Percentiles rank a stretch among this genome's conserved stretches.
Evolutionary conservation across 1,140 invertebrate species (phyloP).

Genomic region (Nymphalis io): DNA sequence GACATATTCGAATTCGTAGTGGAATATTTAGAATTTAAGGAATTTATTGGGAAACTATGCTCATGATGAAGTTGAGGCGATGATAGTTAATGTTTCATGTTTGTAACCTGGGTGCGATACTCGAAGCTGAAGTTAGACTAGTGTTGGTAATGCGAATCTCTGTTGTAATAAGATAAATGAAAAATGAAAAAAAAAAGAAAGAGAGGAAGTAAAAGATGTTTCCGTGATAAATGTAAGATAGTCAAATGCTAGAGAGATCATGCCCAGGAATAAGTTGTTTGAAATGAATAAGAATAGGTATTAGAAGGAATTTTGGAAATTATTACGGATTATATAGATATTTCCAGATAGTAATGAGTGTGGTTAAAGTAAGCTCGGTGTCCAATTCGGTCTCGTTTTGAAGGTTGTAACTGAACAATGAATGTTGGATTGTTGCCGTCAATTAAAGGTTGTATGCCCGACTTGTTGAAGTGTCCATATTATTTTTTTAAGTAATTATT

Average conservation of each 20-base stretch:
- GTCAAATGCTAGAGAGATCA: conserved; percentile 25
- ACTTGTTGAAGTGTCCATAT: conserved; percentile 73
- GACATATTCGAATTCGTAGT: conserved; percentile 46
- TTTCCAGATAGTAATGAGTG: conserved; percentile 53
- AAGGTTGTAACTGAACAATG: conserved; percentile 49
- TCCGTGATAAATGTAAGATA: background rate
- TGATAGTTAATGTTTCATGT: conserved; percentile 42
- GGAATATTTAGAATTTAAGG: conserved; percentile 5
- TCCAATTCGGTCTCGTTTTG: conserved; percentile 47
- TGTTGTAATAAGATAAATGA: conserved; percentile 2
- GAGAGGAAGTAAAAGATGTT: background rate
- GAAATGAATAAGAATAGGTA: conserved; percentile 34
- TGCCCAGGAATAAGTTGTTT: conserved; percentile 40
- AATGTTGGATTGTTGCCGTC: conserved; percentile 66
- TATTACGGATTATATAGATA: conserved; percentile 47
- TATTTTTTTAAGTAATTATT: conserved; percentile 72
- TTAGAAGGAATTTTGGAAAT: conserved; percentile 35
- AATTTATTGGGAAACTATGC: conserved; percentile 44
- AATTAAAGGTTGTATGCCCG: conserved; percentile 68
- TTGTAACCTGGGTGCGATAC: conserved; percentile 30
- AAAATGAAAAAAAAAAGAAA: conserved; percentile 2
- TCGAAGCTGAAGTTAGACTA: conserved; percentile 10
- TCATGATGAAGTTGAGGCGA: conserved; percentile 35
- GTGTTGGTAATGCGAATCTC: background rate
- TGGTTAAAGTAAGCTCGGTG: conserved; percentile 53